Conservation (phyloP, 2,888 invertebrate species). For the Leptothorax acervorum region DNA sequence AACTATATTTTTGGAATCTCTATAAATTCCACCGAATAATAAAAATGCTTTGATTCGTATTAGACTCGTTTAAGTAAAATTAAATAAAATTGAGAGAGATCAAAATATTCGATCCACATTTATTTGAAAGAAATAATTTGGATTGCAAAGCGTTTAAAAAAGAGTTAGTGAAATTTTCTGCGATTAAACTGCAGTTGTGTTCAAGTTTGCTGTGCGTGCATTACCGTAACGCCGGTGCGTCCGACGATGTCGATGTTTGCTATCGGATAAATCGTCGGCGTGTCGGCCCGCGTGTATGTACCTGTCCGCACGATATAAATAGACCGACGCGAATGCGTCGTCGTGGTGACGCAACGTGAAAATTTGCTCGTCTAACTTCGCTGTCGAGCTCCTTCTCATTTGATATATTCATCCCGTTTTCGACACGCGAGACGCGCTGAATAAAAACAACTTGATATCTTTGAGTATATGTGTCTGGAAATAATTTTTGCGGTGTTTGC, state of each 20-base stretch:
- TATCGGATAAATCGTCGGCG: constrained; percentile 41
- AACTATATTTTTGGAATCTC: neutral
- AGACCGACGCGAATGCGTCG: constrained; percentile 42
- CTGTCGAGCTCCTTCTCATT: constrained; percentile 13
- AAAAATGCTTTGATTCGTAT: neutral
- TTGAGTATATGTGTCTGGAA: neutral
- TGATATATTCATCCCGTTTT: constrained; percentile 12
- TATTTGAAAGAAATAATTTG: neutral
- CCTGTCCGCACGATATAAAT: constrained; percentile 58
- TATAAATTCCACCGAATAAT: neutral
- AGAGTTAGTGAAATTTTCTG: neutral
- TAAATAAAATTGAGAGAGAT: neutral
- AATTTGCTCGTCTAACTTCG: constrained; percentile 46
- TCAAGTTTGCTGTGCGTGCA: neutral
- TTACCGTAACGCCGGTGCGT: constrained; percentile 14
- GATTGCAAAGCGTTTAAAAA: neutral
- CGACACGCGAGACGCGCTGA: neutral
- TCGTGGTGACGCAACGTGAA: constrained; percentile 64
- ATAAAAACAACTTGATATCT: neutral
- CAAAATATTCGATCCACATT: neutral
- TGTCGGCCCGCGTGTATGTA: constrained; percentile 45
- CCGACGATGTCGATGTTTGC: constrained; percentile 33
- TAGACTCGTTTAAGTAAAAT: neutral
- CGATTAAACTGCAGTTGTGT: neutral
- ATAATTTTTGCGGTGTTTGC: neutral